Percentiles rank a stretch among this genome's conserved stretches.
Conservation (phyloP, 64 coral and sea anemone species). For the Montipora foliosa region DNA sequence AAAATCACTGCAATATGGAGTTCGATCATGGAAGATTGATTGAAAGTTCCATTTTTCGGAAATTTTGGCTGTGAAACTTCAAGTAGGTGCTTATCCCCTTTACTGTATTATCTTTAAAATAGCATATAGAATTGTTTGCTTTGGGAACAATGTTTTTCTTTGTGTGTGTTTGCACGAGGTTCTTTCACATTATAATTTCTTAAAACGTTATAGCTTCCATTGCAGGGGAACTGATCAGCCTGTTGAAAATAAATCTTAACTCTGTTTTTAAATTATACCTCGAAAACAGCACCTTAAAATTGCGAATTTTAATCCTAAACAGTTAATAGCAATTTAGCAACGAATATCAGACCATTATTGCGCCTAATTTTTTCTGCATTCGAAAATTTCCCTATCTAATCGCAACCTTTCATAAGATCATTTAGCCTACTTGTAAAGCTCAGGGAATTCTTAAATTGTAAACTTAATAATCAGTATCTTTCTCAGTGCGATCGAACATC, state of each 20-base stretch:
- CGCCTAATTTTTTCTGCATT: neutral
- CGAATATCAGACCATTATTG: neutral
- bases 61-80: neutral
- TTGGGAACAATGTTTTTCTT: slow-evolving; percentile 34
- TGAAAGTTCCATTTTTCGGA: neutral
- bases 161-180: slow-evolving; percentile 54
- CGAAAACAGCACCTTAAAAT: neutral
- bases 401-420: neutral
- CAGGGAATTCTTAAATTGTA: too few species aligned
- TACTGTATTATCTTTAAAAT: neutral
- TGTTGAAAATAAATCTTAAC: neutral
- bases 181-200: neutral
- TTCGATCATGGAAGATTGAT: neutral
- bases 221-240: neutral
- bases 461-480: neutral
- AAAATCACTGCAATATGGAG: slow-evolving; percentile 24
- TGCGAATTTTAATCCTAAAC: neutral
- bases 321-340: too few species aligned
- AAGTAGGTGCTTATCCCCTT: neutral
- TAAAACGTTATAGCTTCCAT: neutral
- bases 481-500: neutral
- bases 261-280: too few species aligned
- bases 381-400: neutral
- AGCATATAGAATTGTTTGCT: slow-evolving; percentile 11
- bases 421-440: too few species aligned